Conservation (phyloP, 1,140 invertebrate species). For the Asbolus verrucosus region DNA sequence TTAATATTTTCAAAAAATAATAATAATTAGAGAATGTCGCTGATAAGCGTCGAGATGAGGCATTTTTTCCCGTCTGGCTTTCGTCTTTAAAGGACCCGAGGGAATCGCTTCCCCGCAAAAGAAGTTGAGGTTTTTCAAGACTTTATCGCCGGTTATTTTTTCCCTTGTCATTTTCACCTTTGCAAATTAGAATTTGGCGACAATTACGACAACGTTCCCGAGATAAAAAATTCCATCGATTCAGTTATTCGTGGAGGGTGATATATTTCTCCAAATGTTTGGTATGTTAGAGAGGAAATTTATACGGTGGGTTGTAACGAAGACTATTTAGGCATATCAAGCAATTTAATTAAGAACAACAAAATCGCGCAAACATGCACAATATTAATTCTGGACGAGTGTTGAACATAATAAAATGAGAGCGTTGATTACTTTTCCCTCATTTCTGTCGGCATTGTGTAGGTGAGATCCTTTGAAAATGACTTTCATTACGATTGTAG, state of each 20-base stretch:
- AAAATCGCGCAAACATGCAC: not conserved
- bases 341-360: not conserved
- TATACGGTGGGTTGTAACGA: not conserved
- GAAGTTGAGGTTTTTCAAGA: conserved; percentile 23
- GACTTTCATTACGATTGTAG: not conserved
- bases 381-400: conserved; percentile 1
- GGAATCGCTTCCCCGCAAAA: not conserved
- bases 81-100: not conserved
- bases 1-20: too few relatives aligned
- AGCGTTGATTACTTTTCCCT: conserved; percentile 6
- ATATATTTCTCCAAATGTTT: too few relatives aligned
- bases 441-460: not conserved
- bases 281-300: too few relatives aligned
- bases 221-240: too few relatives aligned
- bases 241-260: too few relatives aligned
- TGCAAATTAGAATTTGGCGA: conserved; percentile 11
- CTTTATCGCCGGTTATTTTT: not conserved
- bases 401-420: conserved; percentile 1
- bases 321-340: not conserved
- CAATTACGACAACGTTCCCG: not conserved
- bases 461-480: conserved; percentile 8
- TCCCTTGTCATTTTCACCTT: conserved; percentile 17
- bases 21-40: too few relatives aligned
- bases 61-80: conserved; percentile 11
- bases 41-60: not conserved